Conservation (phyloP, 2,113 vertebrate genomes). For the Donacobius atricapilla region DNA sequence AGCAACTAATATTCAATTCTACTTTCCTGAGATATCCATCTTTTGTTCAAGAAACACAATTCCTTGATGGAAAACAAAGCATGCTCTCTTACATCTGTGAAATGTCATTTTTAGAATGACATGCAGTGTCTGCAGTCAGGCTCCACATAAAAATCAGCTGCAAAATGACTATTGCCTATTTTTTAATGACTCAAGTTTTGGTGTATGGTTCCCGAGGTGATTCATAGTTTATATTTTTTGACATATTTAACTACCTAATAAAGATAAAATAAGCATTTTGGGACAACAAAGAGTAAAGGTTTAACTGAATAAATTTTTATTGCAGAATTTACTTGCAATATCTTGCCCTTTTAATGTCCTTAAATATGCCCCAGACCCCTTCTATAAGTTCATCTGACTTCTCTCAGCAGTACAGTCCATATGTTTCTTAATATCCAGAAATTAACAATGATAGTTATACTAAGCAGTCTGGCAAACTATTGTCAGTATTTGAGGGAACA, state of each 20-base stretch:
- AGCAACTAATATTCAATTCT: neutral
- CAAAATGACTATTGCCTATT: neutral
- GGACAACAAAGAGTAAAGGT: neutral
- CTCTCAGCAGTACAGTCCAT: neutral
- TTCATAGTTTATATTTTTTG: neutral
- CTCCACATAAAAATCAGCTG: neutral
- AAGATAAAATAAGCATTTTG: neutral
- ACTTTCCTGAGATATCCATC: neutral
- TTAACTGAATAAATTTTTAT: neutral
- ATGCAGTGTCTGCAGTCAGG: neutral
- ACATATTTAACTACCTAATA: neutral
- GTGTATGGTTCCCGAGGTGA: neutral
- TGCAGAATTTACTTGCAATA: neutral
- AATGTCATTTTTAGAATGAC: neutral
- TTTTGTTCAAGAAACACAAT: neutral
- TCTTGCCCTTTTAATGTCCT: neutral
- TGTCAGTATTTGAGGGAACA: slow-evolving; percentile 26
- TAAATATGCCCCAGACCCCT: neutral
- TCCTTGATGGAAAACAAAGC: neutral
- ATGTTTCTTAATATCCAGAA: slow-evolving; percentile 36
- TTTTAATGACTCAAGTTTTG: neutral
- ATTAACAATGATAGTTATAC: slow-evolving; percentile 2
- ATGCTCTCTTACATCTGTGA: neutral
- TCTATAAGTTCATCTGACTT: neutral
- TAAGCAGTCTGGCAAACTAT: neutral